Conservation (phyloP, 2,113 vertebrate genomes). For the Rissa tridactyla region DNA sequence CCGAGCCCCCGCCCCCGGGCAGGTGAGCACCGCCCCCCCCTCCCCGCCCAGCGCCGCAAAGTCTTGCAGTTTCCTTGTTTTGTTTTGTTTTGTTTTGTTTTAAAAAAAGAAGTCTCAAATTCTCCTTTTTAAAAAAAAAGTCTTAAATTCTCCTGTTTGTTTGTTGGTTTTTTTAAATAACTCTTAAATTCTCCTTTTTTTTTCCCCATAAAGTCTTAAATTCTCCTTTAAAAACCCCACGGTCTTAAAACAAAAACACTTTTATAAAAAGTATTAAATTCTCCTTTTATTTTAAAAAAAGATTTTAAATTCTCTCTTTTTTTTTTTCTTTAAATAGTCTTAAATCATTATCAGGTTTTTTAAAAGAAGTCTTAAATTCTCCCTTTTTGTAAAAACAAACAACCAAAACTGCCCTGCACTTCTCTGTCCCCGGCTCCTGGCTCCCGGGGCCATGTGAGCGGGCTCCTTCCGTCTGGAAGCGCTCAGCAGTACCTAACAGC, state of each 20-base stretch:
- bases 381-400: background rate
- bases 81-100: too few species aligned
- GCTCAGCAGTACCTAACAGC: fast-evolving
- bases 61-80: too few species aligned
- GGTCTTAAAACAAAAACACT: background rate
- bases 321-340: background rate
- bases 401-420: background rate
- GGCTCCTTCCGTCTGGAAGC: fast-evolving
- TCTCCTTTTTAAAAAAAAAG: background rate
- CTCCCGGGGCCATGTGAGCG: fast-evolving
- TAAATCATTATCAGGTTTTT: background rate
- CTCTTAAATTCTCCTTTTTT: background rate
- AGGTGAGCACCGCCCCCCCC: background rate
- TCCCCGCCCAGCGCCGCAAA: background rate
- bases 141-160: too few species aligned
- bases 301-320: background rate
- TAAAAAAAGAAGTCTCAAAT: background rate
- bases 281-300: background rate
- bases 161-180: background rate
- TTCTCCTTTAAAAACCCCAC: background rate
- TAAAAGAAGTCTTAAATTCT: background rate
- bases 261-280: background rate
- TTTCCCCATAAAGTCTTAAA: background rate
- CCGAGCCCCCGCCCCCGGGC: background rate
- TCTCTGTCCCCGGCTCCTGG: background rate